Evolutionary conservation across 2,797 vertebrate genomes (phyloP).

Genomic region (Acanthornis magna): DNA sequence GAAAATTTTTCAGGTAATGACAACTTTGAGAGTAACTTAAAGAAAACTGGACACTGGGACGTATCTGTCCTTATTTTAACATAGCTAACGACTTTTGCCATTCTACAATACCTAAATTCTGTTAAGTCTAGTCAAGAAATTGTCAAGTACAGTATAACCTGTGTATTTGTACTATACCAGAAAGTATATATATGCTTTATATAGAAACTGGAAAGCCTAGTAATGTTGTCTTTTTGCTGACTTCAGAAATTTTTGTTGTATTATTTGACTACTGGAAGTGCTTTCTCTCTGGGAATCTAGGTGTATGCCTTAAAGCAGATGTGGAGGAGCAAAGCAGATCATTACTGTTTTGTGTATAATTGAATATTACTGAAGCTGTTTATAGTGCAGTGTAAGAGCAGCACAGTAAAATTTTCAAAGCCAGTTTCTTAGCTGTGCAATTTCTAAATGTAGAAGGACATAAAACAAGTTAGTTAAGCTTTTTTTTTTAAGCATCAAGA

Average conservation of each 20-base stretch:
- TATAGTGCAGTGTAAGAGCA: not conserved
- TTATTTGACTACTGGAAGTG: not conserved
- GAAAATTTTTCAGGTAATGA: slow-evolving; percentile 90
- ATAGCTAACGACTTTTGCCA: not conserved
- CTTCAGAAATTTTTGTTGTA: not conserved
- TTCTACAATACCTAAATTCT: not conserved
- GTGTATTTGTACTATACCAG: not conserved
- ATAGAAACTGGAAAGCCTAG: not conserved
- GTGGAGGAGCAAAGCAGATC: not conserved
- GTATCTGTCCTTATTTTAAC: not conserved
- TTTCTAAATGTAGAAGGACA: not conserved
- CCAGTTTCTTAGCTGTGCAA: not conserved
- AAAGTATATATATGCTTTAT: not conserved
- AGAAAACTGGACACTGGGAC: not conserved
- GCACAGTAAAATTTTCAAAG: not conserved
- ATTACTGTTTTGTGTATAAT: not conserved
- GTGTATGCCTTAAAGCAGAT: not conserved
- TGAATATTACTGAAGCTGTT: not conserved
- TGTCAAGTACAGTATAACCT: not conserved
- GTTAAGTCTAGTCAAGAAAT: not conserved
- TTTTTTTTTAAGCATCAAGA: not conserved
- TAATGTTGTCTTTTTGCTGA: not conserved
- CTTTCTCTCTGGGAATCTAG: not conserved
- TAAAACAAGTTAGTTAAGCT: not conserved
- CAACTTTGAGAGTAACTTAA: not conserved